Percentiles rank a stretch among this genome's conserved stretches.
phyloP scores from a whole-genome alignment of 1,140 invertebrate genomes.

The Heliconius himera region DNA sequence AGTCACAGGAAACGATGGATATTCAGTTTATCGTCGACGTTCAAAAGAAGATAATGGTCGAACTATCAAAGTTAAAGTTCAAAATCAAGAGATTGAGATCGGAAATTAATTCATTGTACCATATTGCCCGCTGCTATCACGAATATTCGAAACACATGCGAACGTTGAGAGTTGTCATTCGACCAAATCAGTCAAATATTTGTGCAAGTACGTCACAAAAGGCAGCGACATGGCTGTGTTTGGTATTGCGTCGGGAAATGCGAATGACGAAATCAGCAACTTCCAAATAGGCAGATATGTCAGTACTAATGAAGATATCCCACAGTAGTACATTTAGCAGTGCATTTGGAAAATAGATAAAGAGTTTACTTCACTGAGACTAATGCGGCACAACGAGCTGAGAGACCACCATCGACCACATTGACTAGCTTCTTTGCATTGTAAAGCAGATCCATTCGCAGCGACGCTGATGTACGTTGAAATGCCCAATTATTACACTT shows the following conservation, averaged over 20 bases:
- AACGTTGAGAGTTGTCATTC: too few species aligned
- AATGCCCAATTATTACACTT: conserved; percentile 20
- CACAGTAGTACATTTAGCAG: conserved; percentile 62
- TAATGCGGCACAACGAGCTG: conserved; percentile 42
- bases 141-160: too few species aligned
- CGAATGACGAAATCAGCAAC: conserved; percentile 47
- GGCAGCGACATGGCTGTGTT: conserved; percentile 38
- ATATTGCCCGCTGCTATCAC: too few species aligned
- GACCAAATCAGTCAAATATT: too few species aligned
- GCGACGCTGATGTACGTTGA: conserved; percentile 40
- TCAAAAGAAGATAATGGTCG: too few species aligned
- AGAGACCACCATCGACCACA: conserved; percentile 39
- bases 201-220: too few species aligned
- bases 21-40: too few species aligned
- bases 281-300: conserved; percentile 40
- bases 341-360: conserved; percentile 42
- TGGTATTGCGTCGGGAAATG: conserved; percentile 43
- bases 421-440: conserved; percentile 44
- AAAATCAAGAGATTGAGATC: too few species aligned
- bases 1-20: too few species aligned
- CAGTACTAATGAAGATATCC: conserved; percentile 55
- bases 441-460: conserved; percentile 35
- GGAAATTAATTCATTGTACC: too few species aligned
- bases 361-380: conserved; percentile 43
- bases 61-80: too few species aligned